Base-by-base conservation (phyloP, 2,888 invertebrate genomes). In the Heteropelma amictum region DNA sequence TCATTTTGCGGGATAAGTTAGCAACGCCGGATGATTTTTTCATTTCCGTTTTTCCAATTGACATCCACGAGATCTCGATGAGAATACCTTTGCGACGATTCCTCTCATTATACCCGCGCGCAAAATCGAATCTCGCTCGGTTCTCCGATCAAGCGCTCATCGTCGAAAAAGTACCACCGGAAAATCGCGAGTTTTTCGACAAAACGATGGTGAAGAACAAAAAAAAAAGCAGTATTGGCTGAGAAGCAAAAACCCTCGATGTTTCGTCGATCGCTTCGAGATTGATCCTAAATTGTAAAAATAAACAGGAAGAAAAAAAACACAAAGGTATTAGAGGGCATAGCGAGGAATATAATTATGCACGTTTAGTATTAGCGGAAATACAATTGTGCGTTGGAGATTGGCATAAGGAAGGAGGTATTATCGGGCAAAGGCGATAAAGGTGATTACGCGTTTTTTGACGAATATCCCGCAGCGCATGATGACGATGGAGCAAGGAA, bases 361-460 rank as follows among this genome's bases (percentile, higher is more conserved):
- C 82, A 85, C 84, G 82, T 85, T 77, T 86, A 85, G 85, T 86
- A 85, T 84, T 85, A 85, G 80, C 78, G 76, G 78, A 80, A 72
- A 76, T 80, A 81, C 76, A 79, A 81, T 84, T 82, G 69, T 77
- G 79, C 77, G 67, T 78, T 73, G 51, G 65, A 58, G 77, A 78
- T 82, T 71, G 78, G 81, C 79, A 82, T 80, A 68, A 74, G 75
- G 19, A 71, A 63, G 75, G 68, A 76, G n/a, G n/a, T 60, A 64
- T 63, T 58, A 47, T 40, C 53, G 53, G 40, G 33, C 42, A 56
- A 58, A 49, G 30, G 42, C 64, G 76, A 72, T 64, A 67, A 73
- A 74, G 77, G 81, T 82, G 83, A 79, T 85, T 84, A 79, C 84
- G 85, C 85, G 86, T 85, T 85, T 85, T 85, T 84, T n/a, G n/a